Conservation (phyloP, 2,113 vertebrate genomes). For the Grantiella picta region DNA sequence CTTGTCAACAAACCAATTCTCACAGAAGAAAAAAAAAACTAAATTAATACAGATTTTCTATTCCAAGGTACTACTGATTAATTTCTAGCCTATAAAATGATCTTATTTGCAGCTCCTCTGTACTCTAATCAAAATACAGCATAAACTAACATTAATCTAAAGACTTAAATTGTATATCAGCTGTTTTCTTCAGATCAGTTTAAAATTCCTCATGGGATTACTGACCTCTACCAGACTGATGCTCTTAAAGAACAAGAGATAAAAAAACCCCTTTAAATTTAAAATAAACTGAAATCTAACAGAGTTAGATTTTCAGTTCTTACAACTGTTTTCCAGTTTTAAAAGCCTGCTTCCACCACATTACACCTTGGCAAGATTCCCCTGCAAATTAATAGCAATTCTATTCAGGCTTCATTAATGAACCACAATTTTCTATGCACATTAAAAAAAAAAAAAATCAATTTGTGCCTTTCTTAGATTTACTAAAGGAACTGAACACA, state of each 20-base stretch:
- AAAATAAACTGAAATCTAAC: neutral
- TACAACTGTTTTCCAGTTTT: neutral
- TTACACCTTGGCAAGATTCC: neutral
- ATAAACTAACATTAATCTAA: neutral
- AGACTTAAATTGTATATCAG: neutral
- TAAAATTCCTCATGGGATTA: neutral
- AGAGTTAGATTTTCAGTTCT: too few relatives aligned
- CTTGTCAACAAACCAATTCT: neutral
- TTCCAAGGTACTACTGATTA: neutral
- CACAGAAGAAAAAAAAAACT: neutral
- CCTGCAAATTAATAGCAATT: neutral
- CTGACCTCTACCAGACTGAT: neutral
- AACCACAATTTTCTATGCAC: neutral
- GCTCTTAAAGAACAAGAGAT: neutral
- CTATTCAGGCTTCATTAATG: neutral
- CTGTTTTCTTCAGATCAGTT: neutral
- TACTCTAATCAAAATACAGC: neutral
- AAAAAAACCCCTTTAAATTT: neutral
- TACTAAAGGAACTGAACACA: neutral
- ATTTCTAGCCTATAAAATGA: neutral
- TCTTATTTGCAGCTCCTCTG: neutral
- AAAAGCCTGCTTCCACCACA: neutral
- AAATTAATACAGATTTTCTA: neutral
- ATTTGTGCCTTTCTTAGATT: neutral
- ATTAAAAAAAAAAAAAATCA: neutral